Evolutionary conservation across 2,797 vertebrate genomes (phyloP), one percentile per base, ranked within the genome.

Genomic region (Pelodytes ibericus): DNA sequence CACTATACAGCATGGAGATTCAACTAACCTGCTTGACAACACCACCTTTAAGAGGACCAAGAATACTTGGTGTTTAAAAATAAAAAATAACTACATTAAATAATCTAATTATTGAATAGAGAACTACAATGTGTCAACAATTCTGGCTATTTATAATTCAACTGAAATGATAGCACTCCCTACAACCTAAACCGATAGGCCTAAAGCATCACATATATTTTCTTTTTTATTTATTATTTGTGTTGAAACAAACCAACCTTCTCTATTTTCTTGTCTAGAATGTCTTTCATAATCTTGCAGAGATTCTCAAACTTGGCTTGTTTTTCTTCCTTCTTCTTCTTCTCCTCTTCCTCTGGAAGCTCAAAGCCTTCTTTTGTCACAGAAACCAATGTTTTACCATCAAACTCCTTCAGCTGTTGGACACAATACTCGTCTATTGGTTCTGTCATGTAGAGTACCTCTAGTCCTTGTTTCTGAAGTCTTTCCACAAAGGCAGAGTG

Each of bases 371-470:
- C 97, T 68, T 97, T 98, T 71, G 96, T 97, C 59, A 98, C 95
- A 0, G 96, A 98, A 62, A 98, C 95, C 20, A 98, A 78, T 39
- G 93, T 98, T 84, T 97, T 98, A 15, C 96, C 96, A 58, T 98
- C 96, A 0, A 94, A 98, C 11, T 97, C 96, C 64, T 98, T 99
- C 82, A 98, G 87, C 88, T 99, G 96, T 79, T 98, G 97, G 30
- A 98, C 96, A 0, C 96, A 98, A 83, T 99, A 98, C 30, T 99
- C 96, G n/a, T 99, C 96, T 0, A 98, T 99, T 22, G 96, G 97
- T 83, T 98, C 96, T 0, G 96, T 97, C 96, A 98, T 99, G 74
- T 99, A 98, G 75, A 98, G 95, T 59, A 99, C 97, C 41, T 99
- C 96, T 0, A 98, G 88, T 41, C 96, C 96, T 0, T 95, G 94